Evolutionary conservation across 2,797 vertebrate species (phyloP).

Genomic region (Hydrophis major): DNA sequence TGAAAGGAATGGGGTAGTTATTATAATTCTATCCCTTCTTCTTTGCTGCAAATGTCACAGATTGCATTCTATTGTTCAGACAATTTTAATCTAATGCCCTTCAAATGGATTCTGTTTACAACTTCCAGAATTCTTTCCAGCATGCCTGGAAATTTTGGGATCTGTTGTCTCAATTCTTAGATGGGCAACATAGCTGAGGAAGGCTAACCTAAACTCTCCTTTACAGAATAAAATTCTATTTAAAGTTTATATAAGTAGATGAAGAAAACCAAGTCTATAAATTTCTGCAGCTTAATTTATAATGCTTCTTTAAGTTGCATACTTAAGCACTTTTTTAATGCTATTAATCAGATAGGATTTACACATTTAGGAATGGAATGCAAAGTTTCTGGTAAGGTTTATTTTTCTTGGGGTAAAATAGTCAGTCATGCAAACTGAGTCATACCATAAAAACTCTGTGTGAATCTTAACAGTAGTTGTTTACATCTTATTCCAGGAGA

Average conservation of each 20-base stretch:
- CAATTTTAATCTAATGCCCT: neutral
- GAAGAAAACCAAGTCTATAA: neutral
- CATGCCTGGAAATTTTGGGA: neutral
- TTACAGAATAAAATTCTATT: neutral
- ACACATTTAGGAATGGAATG: neutral
- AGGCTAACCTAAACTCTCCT: neutral
- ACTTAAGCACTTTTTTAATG: neutral
- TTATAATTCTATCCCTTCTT: neutral
- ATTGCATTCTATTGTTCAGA: rapidly evolving
- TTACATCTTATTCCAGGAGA: neutral
- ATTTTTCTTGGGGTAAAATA: conserved; percentile 29
- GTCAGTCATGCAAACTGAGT: neutral
- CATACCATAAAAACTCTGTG: neutral
- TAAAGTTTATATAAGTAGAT: neutral
- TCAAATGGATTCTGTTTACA: neutral
- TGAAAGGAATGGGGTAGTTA: neutral
- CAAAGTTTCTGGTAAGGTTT: conserved; percentile 23
- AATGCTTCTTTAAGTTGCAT: neutral
- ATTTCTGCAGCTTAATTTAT: neutral
- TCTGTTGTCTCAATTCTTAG: neutral
- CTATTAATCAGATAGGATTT: neutral
- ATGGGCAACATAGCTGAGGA: neutral
- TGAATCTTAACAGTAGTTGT: neutral
- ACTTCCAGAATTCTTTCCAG: neutral
- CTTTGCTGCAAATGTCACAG: neutral